These are phyloP conservation scores for Silurus lanzhouensis DNA, from an alignment of 2,797 vertebrate genomes.

Conservation along the genomic window DNA sequence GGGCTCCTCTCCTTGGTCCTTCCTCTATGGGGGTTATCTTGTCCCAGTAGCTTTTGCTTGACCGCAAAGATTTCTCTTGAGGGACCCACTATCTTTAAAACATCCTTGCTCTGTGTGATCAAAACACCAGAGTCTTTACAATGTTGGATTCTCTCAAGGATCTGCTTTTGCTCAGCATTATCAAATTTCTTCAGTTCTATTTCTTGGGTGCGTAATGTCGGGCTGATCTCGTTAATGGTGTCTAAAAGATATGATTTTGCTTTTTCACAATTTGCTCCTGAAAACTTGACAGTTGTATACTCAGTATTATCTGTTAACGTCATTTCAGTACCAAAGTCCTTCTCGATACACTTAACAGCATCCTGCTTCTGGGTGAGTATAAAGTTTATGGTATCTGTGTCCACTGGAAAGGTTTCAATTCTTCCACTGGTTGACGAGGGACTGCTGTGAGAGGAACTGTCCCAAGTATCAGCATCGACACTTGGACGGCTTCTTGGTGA, in stretches of 20 bases:
- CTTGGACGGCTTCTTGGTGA: not conserved
- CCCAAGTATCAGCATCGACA: not conserved
- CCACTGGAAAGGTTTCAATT: constrained; percentile 34
- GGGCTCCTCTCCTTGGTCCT: not conserved
- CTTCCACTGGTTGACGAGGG: not conserved
- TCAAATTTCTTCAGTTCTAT: constrained; percentile 53
- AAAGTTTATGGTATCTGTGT: constrained; percentile 59
- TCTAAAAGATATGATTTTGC: constrained; percentile 49
- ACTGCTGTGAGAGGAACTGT: not conserved
- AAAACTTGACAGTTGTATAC: constrained; percentile 45
- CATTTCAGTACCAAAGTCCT: not conserved
- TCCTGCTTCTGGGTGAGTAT: not conserved
- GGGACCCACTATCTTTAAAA: constrained; percentile 65
- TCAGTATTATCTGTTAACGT: rapidly evolving
- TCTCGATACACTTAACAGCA: not conserved
- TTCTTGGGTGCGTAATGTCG: constrained; percentile 60
- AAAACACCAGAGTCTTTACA: constrained; percentile 43
- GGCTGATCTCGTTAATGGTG: constrained; percentile 37
- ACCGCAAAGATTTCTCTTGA: constrained; percentile 59
- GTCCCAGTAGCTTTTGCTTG: constrained; percentile 60
- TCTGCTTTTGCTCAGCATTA: not conserved
- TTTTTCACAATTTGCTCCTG: not conserved
- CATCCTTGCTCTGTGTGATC: not conserved
- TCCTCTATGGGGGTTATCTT: not conserved
- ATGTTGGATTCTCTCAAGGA: not conserved